phyloP scores from a whole-genome alignment of 2,113 vertebrate genomes.

The Paraplagusia blochii region DNA sequence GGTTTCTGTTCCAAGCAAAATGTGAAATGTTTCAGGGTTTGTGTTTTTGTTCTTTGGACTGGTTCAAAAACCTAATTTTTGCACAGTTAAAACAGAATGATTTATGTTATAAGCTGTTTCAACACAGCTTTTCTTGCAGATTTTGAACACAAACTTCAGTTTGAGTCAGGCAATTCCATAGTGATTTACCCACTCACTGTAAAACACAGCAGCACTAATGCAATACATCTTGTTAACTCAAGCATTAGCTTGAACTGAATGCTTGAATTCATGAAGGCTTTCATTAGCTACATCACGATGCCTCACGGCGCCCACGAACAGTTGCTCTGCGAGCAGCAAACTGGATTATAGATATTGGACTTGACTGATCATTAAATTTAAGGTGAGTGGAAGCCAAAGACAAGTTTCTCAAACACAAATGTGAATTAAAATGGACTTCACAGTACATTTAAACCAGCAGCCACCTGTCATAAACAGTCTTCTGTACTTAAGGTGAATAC shows the following conservation, averaged over 20 bases:
- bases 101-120: too few species aligned
- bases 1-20: too few species aligned
- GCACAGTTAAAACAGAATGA: too few species aligned
- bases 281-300: constrained; percentile 18
- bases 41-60: too few species aligned
- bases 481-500: too few species aligned
- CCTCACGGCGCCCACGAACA: not conserved
- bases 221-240: constrained; percentile 17
- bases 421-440: not conserved
- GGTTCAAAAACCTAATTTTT: too few species aligned
- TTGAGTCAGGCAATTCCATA: constrained; percentile 10
- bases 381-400: constrained; percentile 1
- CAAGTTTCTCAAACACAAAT: not conserved
- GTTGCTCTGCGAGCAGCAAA: constrained; percentile 9
- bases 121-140: too few species aligned
- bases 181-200: not conserved
- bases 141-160: not conserved
- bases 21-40: too few species aligned
- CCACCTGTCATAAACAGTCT: not conserved
- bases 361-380: not conserved
- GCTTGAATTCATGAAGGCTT: constrained; percentile 23
- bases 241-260: constrained; percentile 16
- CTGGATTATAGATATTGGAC: constrained; percentile 8
- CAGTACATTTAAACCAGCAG: not conserved
- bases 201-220: constrained; percentile 20